phyloP scores from a whole-genome alignment of 2,797 vertebrate genomes.

The Potorous gilbertii region DNA sequence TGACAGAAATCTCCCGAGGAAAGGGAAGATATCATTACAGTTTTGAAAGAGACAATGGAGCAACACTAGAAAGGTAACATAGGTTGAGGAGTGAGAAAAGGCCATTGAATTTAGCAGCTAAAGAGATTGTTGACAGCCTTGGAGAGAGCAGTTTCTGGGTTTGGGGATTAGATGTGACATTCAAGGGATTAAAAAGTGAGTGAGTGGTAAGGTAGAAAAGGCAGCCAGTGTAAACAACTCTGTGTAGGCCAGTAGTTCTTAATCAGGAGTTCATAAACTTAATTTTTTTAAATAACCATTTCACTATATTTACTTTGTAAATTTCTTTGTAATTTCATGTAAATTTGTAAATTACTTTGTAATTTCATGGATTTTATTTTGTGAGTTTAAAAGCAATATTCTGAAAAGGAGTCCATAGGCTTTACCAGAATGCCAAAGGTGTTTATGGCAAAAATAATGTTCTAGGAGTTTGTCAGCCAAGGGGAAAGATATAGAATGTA shows the following conservation, averaged over 20 bases:
- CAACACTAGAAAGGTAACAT: background rate
- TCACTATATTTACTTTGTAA: background rate
- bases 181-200: background rate
- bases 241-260: background rate
- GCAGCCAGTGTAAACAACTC: background rate
- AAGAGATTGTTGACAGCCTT: background rate
- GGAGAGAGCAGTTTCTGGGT: background rate
- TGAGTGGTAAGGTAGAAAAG: background rate
- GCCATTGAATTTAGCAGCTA: background rate
- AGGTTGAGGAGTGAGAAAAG: background rate
- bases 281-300: background rate
- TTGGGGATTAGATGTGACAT: background rate
- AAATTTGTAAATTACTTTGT: too few species aligned
- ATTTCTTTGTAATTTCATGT: background rate
- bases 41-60: background rate
- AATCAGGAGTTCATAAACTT: background rate
- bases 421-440: background rate
- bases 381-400: background rate
- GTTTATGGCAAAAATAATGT: background rate
- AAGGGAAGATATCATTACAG: background rate
- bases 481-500: background rate
- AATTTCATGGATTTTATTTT: background rate
- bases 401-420: background rate
- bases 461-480: background rate
- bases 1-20: background rate